Evolutionary conservation across 2,888 invertebrate species (phyloP).

Genomic region (Conistra vaccinii): DNA sequence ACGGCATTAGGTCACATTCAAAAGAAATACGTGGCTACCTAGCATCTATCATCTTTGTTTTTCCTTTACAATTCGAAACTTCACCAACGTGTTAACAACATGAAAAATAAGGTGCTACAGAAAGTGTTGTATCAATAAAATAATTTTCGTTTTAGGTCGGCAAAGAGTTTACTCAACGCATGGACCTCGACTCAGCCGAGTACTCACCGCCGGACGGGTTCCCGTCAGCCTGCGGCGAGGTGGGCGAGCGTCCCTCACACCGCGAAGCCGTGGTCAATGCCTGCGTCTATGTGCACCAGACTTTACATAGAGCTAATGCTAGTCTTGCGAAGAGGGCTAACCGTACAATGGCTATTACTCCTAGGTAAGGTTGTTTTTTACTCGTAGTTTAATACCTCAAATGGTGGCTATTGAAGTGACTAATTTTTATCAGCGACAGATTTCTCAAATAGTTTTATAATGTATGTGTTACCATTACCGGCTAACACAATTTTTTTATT

Average conservation of each 20-base stretch:
- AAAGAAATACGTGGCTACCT: not conserved
- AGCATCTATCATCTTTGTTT: not conserved
- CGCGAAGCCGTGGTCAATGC: constrained; percentile 99
- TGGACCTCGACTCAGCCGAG: constrained; percentile 97
- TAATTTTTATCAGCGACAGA: not conserved
- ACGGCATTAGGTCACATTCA: not conserved
- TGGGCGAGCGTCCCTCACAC: constrained; percentile 94
- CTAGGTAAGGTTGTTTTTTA: constrained; percentile 88
- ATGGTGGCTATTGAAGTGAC: not conserved
- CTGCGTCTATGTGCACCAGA: constrained; percentile 99
- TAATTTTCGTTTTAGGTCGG: constrained; percentile 92
- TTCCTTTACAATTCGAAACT: not conserved
- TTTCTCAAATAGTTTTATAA: not conserved
- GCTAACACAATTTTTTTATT: not conserved
- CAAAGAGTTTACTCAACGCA: constrained; percentile 98
- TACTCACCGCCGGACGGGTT: constrained; percentile 97
- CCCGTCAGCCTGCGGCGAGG: constrained; percentile 95
- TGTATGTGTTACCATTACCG: too few relatives aligned
- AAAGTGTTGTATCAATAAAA: not conserved
- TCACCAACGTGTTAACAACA: not conserved
- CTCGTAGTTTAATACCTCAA: not conserved
- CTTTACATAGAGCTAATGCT: constrained; percentile 98
- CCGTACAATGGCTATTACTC: constrained; percentile 99
- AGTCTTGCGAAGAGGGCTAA: constrained; percentile 97
- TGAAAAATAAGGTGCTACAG: too few relatives aligned